phyloP scores from a whole-genome alignment of 2,113 vertebrate species.

The Pollachius pollachius region DNA sequence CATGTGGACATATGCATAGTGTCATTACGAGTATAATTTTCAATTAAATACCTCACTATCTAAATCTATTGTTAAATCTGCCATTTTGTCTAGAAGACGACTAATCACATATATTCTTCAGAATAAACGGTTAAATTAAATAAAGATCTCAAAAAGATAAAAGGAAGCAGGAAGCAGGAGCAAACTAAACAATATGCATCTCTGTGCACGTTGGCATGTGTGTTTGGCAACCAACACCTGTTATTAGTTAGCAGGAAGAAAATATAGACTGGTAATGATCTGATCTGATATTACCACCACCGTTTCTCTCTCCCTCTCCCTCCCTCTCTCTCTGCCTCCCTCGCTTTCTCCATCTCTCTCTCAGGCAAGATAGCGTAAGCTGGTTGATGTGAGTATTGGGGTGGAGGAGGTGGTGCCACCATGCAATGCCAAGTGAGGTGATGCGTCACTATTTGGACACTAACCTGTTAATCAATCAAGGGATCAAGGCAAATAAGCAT shows the following conservation, averaged over 20 bases:
- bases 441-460: neutral
- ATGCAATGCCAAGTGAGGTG: neutral
- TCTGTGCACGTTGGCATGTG: neutral
- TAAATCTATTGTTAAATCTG: no score
- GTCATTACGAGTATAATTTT: no score
- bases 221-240: no score
- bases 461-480: neutral
- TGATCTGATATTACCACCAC: no score
- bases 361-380: neutral
- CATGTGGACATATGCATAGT: no score
- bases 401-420: neutral
- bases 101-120: neutral
- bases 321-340: no score
- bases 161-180: neutral
- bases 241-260: no score
- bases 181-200: slow-evolving; percentile 6
- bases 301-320: neutral
- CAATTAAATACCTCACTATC: no score
- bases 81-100: no score
- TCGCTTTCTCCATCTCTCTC: no score
- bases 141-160: neutral
- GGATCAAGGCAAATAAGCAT: neutral
- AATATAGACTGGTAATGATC: no score
- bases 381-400: neutral
- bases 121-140: neutral